phyloP scores from a whole-genome alignment of 2,113 vertebrate species.

The Platysternon megacephalum region DNA sequence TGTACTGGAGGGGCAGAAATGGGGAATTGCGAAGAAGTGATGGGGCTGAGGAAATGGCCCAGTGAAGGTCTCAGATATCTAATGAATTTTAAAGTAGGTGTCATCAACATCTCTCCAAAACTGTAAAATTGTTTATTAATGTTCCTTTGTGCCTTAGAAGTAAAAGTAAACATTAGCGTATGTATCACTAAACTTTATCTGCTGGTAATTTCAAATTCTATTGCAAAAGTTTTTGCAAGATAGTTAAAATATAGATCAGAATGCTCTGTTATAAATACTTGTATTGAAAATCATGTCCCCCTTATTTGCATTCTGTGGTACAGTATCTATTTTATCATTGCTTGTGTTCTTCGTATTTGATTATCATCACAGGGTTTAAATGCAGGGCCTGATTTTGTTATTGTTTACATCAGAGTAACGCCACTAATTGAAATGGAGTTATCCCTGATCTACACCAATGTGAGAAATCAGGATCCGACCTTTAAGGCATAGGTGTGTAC shows the following conservation, averaged over 20 bases:
- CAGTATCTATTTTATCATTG: neutral
- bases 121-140: neutral
- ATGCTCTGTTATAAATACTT: neutral
- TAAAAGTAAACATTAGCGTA: neutral
- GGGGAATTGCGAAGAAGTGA: neutral
- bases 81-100: neutral
- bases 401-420: neutral
- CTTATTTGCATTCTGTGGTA: neutral
- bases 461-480: neutral
- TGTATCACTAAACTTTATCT: neutral
- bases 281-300: neutral
- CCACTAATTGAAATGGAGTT: neutral
- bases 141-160: neutral
- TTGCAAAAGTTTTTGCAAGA: rapidly evolving
- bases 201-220: neutral
- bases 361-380: neutral
- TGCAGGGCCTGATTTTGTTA: neutral
- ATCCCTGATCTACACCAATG: neutral
- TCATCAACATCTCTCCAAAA: neutral
- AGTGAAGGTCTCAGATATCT: neutral
- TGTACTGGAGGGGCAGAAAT: neutral
- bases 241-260: neutral
- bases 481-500: neutral
- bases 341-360: neutral
- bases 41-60: neutral